phyloP scores from a whole-genome alignment of 2,113 vertebrate genomes.

The Recurvirostra avosetta region DNA sequence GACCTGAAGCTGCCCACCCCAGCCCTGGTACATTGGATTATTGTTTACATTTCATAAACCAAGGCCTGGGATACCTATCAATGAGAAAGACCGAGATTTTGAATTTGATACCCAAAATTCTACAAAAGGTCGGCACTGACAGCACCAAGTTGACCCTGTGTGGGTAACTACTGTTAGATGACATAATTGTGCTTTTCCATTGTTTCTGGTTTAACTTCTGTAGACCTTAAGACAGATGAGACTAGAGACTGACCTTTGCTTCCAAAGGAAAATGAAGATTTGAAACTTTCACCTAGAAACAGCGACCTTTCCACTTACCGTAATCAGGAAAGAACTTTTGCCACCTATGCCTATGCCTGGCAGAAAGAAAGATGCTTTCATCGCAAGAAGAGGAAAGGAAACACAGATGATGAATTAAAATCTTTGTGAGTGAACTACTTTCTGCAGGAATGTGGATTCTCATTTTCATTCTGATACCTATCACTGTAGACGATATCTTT shows the following conservation, averaged over 20 bases:
- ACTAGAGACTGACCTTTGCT: background rate
- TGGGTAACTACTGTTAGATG: background rate
- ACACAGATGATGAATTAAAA: background rate
- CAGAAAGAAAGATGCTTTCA: background rate
- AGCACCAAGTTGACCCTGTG: background rate
- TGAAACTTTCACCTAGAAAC: background rate
- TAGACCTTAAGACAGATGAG: background rate
- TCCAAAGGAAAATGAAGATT: background rate
- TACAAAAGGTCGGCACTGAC: background rate
- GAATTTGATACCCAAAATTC: background rate
- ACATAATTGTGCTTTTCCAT: background rate
- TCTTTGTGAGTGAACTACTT: background rate
- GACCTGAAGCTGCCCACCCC: background rate
- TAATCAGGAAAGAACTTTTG: background rate
- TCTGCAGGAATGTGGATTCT: background rate
- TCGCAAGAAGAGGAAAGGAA: background rate
- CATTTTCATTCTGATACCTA: background rate
- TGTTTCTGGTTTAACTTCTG: background rate
- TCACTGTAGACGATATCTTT: background rate
- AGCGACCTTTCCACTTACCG: background rate
- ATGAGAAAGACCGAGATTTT: background rate
- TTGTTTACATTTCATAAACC: background rate
- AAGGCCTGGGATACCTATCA: background rate
- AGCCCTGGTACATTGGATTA: background rate
- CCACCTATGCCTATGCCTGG: background rate